Evolutionary conservation across 2,797 vertebrate genomes (phyloP), one percentile per base, ranked within the genome.

Genomic region (Halcyon badia): DNA sequence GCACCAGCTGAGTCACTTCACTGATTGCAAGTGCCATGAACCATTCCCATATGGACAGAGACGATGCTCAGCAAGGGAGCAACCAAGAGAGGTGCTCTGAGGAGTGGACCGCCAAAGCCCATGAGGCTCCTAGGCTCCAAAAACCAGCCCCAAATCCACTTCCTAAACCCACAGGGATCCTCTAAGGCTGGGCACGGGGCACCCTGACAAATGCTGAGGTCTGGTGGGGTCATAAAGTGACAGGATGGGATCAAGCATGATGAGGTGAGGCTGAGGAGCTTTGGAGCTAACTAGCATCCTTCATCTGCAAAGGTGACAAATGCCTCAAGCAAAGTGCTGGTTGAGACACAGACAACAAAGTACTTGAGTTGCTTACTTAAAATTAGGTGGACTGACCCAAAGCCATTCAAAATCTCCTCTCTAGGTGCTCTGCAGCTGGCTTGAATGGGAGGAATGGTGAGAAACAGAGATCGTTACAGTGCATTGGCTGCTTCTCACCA

Each of bases 381-480:
- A 70, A 24, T 37, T 10, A 82, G 35, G 11, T 37, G 46, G 42
- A 46, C 49, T 75, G 69, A 76, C 35, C 20, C 61, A 86, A 78
- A 68, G 26, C 30, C n/a, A 83, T 65, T 66, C 58, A 14, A 52
- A n/a, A 77, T 72, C 76, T 80, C 33, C 37, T 85, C 46, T 58
- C 39, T 57, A 54, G n/a, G 24, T 86, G 35, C 61, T 90, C 56
- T 48, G 58, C 69, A 80, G 37, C 51, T 91, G 76, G 14, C 14
- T 85, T 61, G 52, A 71, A 87, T 14, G 19, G 39, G 28, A 89
- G 26, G 35, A 84, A 57, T 24, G 35, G 71, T 71, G 57, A 91
- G 84, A 89, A 92, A 81, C 19, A 52, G 31, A 76, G 56, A 71
- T 85, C 61, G 71, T 92, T 77, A 65, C 10, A 79, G 39, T 42